Evolutionary conservation across 2,888 invertebrate species (phyloP).

Genomic region (Pandemis cinnamomeana): DNA sequence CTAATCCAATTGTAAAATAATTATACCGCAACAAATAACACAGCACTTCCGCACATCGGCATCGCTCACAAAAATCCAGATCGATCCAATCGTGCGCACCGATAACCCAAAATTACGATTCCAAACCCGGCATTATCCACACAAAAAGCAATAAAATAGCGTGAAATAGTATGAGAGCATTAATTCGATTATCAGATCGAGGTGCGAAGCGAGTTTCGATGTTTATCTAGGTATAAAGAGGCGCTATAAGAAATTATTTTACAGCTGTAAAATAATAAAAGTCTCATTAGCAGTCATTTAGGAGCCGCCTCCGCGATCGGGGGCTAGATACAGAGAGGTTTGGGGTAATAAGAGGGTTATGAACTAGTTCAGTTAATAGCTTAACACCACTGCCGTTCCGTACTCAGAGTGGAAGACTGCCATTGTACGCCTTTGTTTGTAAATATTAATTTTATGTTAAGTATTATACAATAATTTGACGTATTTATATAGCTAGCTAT

Average conservation of each 20-base stretch:
- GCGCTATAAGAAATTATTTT: slow-evolving; percentile 83
- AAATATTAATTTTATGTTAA: too few species aligned
- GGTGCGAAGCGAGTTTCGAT: slow-evolving; percentile 84
- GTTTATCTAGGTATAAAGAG: slow-evolving; percentile 84
- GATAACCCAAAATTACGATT: slow-evolving; percentile 80
- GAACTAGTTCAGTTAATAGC: slow-evolving; percentile 26
- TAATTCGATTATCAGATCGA: slow-evolving; percentile 85
- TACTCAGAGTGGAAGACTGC: neutral
- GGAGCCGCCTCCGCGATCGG: slow-evolving; percentile 77
- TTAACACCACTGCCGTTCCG: neutral
- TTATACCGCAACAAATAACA: slow-evolving; percentile 42
- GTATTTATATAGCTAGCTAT: too few species aligned
- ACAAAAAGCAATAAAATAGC: slow-evolving; percentile 82
- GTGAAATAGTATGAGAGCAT: slow-evolving; percentile 82
- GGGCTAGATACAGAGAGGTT: slow-evolving; percentile 78
- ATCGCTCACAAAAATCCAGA: slow-evolving; percentile 60
- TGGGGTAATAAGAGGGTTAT: slow-evolving; percentile 68
- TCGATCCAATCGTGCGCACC: slow-evolving; percentile 77
- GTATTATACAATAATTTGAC: too few species aligned
- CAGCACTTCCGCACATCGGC: slow-evolving; percentile 49
- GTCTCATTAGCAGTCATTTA: slow-evolving; percentile 83
- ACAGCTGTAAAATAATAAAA: slow-evolving; percentile 83
- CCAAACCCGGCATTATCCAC: slow-evolving; percentile 75
- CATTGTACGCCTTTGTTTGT: neutral
- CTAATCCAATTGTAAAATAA: neutral